Evolutionary conservation across 2,797 vertebrate species (phyloP), one percentile per base, ranked within the genome.

Genomic region (Meriones psammophilus): DNA sequence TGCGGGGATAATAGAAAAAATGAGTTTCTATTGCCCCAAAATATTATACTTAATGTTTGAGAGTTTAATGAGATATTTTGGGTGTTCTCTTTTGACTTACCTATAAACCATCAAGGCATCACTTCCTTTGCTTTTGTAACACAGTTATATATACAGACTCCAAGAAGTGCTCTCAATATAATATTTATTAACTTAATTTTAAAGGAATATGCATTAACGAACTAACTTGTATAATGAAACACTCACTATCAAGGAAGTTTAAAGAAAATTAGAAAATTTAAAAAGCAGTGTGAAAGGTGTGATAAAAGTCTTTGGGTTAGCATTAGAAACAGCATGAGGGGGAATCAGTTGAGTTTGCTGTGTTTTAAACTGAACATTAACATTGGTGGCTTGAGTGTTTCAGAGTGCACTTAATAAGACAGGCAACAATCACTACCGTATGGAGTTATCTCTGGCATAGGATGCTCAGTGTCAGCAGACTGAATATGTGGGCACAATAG

Each of bases 261-360:
- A 80, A 92, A 73, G 46, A 92, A 95, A 78, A 89, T 91, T 36
- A 88, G 4, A 33, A 88, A 3, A 28, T 77, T 24, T 42, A 14
- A 89, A 92, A n/a, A 50, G 24, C 10, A n/a, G 5, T 50, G 10
- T n/a, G 64, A 26, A 74, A 77, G 20, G 8, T 73, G 1, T 1
- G 0, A 83, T 69, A 62, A 24, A 1, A 15, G 7, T 46, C 9
- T 66, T 92, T 39, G 26, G 36, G 7, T 39, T 39, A 58, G 13
- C 79, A 79, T 22, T 54, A 5, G 9, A 60, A 50, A 42, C 22
- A 46, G 50, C n/a, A 46, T 18, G 2, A 26, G 14, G 60, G 56
- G 30, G n/a, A 8, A 54, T 18, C 9, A 79, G 1, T 7, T 87
- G 15, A 20, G 18, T 5, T 13, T 22, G 5, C 60, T 66, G 9